phyloP scores from a whole-genome alignment of 2,113 vertebrate genomes.

The Actinemys pallida region DNA sequence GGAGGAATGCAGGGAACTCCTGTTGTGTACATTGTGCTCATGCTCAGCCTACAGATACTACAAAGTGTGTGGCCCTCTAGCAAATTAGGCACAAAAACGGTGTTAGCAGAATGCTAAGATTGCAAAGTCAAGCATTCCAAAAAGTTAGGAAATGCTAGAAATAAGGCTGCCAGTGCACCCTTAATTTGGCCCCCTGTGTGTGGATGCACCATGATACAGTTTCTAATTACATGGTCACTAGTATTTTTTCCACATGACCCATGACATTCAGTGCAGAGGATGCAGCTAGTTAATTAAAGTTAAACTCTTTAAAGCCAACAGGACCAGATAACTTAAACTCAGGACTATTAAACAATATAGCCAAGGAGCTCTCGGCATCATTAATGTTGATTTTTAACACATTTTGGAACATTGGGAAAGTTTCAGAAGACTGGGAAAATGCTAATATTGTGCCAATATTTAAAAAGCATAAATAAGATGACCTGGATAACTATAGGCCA shows the following conservation, averaged over 20 bases:
- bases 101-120: neutral
- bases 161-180: neutral
- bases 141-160: neutral
- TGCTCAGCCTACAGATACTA: neutral
- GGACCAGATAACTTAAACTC: neutral
- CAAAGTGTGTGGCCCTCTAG: neutral
- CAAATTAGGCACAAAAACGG: neutral
- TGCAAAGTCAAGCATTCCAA: neutral
- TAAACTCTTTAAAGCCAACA: neutral
- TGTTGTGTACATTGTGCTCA: too few species aligned
- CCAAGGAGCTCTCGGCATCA: neutral
- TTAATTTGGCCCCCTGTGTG: neutral
- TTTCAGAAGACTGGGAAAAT: neutral
- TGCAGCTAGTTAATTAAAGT: neutral
- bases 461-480: neutral
- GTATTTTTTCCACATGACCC: neutral
- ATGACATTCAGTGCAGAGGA: neutral
- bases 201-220: too few species aligned
- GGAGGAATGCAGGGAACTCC: too few species aligned
- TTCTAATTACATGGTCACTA: too few species aligned
- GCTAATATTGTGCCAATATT: neutral
- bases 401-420: too few species aligned
- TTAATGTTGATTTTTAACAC: neutral
- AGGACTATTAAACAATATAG: neutral
- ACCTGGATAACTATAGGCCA: neutral